phyloP scores from a whole-genome alignment of 2,113 vertebrate species.

The Reinhardtius hippoglossoides region DNA sequence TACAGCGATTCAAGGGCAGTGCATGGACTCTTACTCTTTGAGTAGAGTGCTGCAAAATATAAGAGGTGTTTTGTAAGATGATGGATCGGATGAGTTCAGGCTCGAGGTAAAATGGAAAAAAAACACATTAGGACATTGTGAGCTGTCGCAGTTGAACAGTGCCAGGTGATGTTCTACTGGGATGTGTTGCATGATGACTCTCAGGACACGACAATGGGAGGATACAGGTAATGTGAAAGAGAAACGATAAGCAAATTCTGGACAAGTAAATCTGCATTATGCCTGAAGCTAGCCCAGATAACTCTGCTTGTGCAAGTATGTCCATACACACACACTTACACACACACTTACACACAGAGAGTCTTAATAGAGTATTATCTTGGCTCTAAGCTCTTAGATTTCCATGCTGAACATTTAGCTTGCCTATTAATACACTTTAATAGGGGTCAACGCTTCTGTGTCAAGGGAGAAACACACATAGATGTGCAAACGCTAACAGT shows the following conservation, averaged over 20 bases:
- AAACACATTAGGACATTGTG: no score
- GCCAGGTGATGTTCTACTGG: background rate
- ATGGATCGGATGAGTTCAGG: background rate
- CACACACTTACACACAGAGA: conserved; percentile 10
- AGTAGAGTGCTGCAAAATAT: background rate
- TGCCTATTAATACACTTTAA: conserved; percentile 74
- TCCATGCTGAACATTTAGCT: conserved; percentile 63
- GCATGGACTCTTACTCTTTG: background rate
- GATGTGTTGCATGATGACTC: background rate
- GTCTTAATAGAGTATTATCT: conserved; percentile 52
- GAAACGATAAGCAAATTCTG: conserved; percentile 11
- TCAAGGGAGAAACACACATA: conserved; percentile 47
- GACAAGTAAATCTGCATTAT: conserved; percentile 38
- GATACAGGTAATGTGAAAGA: conserved; percentile 13
- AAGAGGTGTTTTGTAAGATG: background rate
- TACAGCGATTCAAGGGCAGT: conserved; percentile 2
- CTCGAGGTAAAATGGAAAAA: background rate
- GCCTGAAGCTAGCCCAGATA: conserved; percentile 33
- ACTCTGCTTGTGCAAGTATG: conserved; percentile 7
- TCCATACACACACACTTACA: background rate
- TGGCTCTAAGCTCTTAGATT: conserved; percentile 48
- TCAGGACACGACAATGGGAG: background rate
- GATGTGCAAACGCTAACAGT: conserved; percentile 9
- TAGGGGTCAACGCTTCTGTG: conserved; percentile 66
- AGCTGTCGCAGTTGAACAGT: background rate